A percentile compares a stretch with the other conserved stretches of the same genome.
These are phyloP conservation scores for Anastrepha ludens DNA, from an alignment of 1,140 invertebrate genomes.

Conservation along the genomic window DNA sequence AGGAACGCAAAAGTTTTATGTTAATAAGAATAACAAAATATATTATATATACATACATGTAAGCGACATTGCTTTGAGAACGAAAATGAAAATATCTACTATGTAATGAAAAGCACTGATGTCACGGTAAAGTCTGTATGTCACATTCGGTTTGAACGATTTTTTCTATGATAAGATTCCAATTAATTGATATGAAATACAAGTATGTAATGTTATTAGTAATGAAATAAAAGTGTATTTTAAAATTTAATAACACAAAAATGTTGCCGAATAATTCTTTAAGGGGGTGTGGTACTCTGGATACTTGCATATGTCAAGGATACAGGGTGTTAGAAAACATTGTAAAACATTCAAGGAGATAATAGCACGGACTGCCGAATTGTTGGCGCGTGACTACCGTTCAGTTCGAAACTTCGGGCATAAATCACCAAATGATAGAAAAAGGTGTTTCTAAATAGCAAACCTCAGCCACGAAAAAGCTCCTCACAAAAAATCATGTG, in stretches of 20 bases:
- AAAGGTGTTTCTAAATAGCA: no score
- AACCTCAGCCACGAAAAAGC: no score
- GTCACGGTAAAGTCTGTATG: conserved; percentile 40
- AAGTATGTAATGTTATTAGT: conserved; percentile 25
- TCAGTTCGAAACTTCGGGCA: no score
- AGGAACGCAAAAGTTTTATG: conserved; percentile 1
- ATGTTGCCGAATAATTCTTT: no score
- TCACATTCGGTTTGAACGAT: conserved; percentile 32
- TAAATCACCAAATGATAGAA: no score
- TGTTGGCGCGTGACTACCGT: no score
- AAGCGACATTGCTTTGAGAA: not conserved
- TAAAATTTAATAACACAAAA: conserved; percentile 27
- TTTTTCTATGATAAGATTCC: conserved; percentile 30
- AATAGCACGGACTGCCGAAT: no score
- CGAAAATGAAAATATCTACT: not conserved
- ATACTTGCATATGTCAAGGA: no score
- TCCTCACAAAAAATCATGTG: no score
- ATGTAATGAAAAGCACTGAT: conserved; percentile 20
- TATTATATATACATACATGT: conserved; percentile 12
- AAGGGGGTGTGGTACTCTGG: no score
- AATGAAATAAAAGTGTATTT: conserved; percentile 39
- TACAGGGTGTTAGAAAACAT: no score
- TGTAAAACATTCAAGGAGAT: no score
- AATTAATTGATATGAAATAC: conserved; percentile 20
- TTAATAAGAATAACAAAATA: not conserved